Evolutionary conservation across 2,113 vertebrate genomes (phyloP).

Genomic region (Nycticorax nycticorax): DNA sequence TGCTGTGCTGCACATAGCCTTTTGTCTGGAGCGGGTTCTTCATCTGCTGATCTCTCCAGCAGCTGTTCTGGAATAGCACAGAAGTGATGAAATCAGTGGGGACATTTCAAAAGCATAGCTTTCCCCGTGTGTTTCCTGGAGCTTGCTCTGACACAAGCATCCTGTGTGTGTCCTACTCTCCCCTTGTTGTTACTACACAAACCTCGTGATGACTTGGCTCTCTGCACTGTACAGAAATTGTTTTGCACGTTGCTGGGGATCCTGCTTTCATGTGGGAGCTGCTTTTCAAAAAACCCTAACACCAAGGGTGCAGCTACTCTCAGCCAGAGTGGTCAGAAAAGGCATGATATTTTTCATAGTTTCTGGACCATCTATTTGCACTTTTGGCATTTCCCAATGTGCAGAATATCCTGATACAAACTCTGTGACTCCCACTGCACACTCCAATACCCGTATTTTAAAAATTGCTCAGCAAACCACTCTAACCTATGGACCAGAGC

Average conservation of each 20-base stretch:
- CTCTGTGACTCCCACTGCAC: not conserved
- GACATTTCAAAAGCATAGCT: constrained; percentile 5
- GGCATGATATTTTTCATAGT: not conserved
- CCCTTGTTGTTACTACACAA: constrained; percentile 20
- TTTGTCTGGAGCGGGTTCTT: not conserved
- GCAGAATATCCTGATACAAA: not conserved
- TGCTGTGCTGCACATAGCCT: not conserved
- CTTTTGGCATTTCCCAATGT: not conserved
- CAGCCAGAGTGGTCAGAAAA: not conserved
- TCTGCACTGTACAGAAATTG: not conserved
- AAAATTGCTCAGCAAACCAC: not conserved
- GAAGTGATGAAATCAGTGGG: not conserved
- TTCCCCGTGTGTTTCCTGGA: constrained; percentile 7
- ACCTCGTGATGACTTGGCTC: constrained; percentile 31
- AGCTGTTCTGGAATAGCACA: not conserved
- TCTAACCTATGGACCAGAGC: not conserved
- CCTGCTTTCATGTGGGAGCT: constrained; percentile 27
- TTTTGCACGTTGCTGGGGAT: not conserved
- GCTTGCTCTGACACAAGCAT: not conserved
- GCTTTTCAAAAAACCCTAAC: not conserved
- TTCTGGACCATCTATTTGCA: not conserved
- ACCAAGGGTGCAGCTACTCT: not conserved
- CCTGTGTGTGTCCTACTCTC: not conserved
- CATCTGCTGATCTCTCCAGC: not conserved
- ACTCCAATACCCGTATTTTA: not conserved